phyloP scores from a whole-genome alignment of 1,140 invertebrate species.

The Drosophila neocordata region DNA sequence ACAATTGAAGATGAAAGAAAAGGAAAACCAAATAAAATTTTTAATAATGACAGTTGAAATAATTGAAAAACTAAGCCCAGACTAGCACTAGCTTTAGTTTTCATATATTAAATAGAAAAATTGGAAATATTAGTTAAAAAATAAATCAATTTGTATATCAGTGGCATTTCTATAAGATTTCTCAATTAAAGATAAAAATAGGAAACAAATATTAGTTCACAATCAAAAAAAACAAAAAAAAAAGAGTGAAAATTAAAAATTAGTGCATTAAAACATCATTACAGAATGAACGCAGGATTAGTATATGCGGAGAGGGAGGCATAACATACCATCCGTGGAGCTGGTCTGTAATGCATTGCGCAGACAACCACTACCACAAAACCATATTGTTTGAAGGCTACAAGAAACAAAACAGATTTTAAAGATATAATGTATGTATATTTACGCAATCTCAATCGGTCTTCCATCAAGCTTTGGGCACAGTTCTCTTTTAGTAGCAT shows the following conservation, averaged over 20 bases:
- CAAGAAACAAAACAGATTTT: constrained; percentile 1
- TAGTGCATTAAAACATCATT: background rate
- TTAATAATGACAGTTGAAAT: too few relatives aligned
- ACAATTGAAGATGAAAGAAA: background rate
- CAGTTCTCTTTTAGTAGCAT: too few relatives aligned
- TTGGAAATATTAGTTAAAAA: too few relatives aligned
- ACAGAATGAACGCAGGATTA: background rate
- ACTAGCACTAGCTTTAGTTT: too few relatives aligned
- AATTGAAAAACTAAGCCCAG: too few relatives aligned
- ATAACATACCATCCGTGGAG: constrained; percentile 63
- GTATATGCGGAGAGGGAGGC: background rate
- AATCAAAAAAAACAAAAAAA: too few relatives aligned
- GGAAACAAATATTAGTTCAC: background rate
- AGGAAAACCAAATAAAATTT: too few relatives aligned
- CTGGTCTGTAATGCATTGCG: constrained; percentile 72
- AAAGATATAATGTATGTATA: background rate
- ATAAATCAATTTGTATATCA: too few relatives aligned
- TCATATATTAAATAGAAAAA: too few relatives aligned
- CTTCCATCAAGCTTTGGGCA: background rate
- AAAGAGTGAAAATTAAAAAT: background rate
- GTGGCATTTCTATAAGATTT: too few relatives aligned
- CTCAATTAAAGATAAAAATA: background rate
- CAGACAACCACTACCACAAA: constrained; percentile 64
- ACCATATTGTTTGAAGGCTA: constrained; percentile 78
- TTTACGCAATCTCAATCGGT: background rate